Evolutionary conservation across 2,113 vertebrate genomes (phyloP), one percentile per base, ranked within the genome.

Genomic region (Calyptommatus sinebrachiatus): DNA sequence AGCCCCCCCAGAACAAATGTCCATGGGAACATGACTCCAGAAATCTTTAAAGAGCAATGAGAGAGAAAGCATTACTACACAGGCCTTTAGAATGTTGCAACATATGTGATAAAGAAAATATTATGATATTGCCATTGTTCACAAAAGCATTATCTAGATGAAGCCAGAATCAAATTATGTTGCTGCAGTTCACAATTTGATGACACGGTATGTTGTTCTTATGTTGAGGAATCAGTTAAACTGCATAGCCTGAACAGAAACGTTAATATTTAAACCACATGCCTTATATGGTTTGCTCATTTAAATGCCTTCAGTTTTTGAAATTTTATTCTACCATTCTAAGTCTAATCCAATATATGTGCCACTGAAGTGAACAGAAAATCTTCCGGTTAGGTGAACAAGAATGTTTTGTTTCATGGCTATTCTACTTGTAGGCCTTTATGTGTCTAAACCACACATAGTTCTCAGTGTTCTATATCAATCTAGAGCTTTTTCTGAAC

Each of bases 221-320:
- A 22, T 41, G 24, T 41, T 29, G 85, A 80, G 83, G 77, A 61
- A 75, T 83, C 14, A 81, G 66, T 48, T 48, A n/a, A 50, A 71
- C 81, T 2, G 9, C 71, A 89, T 84, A 91, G 89, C 89, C 76
- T 76, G 83, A 82, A 87, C 81, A 88, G 86, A 87, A 84, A 86
- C 93, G 92, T 83, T 0, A 73, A 20, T 7, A 11, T 48, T 77
- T 28, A 14, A 16, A 9, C 12, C 31, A 20, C 24, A 31, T 18
- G 28, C 26, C 22, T 61, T 61, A 28, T 21, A 24, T 31, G 2
- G 5, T 45, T 18, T 41, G 5, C 11, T 61, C 6, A 46, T 48
- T 20, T 68, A 41, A 74, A 41, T 35, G 9, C 68, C n/a, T 11
- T 35, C 1, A 21, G 10, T 73, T 9, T 7, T 20, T 61, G 29